Base-by-base conservation (phyloP, 2,888 invertebrate species). In the Brachypterus glaber region DNA sequence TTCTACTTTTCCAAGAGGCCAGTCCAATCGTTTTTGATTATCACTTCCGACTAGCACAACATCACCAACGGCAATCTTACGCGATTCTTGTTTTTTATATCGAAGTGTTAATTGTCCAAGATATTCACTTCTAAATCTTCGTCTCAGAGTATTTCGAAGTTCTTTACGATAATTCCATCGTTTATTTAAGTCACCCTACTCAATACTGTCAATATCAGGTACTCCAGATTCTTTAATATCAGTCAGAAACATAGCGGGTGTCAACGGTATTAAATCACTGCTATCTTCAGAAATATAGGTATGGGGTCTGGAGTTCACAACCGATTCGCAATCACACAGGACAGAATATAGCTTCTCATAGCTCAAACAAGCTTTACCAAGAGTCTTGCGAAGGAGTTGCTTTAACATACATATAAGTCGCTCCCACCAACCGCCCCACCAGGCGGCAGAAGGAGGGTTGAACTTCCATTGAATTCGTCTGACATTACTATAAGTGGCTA, bases 381-480 rank as follows among this genome's bases (percentile, higher is more conserved):
- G 40, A 4, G 57, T 47, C 35, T 54, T 50, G 9, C 57, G 38
- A 11, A 67, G 37, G 7, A 63, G 35, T 7, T 40, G 38, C 43
- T 69, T 68, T 3, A 65, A 24, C 4, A 59, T 33, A 5, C 58
- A 51, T 8, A 66, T 50, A 3, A 68, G 43, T 12, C 64, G 45
- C 46, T 68, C 65, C 53, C 61, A 68, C 46, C 57, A 61, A 27
- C 67, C 66, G 32, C 65, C 64, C 62, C 60, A 60, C 65, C 67
- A 68, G 2, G 64, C 47, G 3, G 64, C 58, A 1, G 52, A 45
- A 3, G 62, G 62, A 3, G 61, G 58, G 34, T 59, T 66, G 41
- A 65, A 66, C 8, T 44, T 41, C 58, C 59, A 57, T 15, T 32
- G 18, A 18, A 59, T 55, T 15, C 45, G 25, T 12, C 47, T 32